Evolutionary conservation across 2,888 invertebrate genomes (phyloP).

Genomic region (Xanthorhoe designata): DNA sequence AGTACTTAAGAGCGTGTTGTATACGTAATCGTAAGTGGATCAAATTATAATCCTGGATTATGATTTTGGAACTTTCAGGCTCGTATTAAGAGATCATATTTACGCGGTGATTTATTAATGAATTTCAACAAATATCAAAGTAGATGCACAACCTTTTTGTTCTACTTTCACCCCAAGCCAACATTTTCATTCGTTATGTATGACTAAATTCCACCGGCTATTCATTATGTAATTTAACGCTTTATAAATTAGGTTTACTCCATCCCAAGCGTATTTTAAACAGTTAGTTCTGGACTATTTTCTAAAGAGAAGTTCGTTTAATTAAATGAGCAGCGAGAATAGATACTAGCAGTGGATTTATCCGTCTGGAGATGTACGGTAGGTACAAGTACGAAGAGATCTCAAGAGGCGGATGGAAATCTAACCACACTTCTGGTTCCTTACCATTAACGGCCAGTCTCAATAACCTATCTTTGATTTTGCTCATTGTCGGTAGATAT

Average conservation of each 20-base stretch:
- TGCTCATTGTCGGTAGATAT: too few species aligned
- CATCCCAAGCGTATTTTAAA: constrained; percentile 60
- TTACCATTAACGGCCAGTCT: neutral
- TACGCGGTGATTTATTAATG: too few species aligned
- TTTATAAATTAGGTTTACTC: constrained; percentile 66
- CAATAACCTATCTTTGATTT: too few species aligned
- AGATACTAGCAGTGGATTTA: neutral
- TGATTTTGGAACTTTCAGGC: too few species aligned
- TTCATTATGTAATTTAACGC: constrained; percentile 70
- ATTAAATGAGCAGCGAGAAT: constrained; percentile 9
- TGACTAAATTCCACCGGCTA: constrained; percentile 61
- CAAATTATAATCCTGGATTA: too few species aligned
- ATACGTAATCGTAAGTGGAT: too few species aligned
- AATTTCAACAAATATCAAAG: neutral
- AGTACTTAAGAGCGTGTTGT: neutral
- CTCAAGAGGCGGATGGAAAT: neutral
- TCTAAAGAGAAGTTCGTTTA: constrained; percentile 46
- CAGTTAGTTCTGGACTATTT: constrained; percentile 54
- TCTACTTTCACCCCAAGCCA: neutral
- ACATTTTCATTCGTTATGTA: constrained; percentile 58
- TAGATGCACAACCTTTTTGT: constrained; percentile 4
- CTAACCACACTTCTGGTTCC: neutral
- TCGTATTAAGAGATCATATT: too few species aligned
- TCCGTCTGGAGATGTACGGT: neutral
- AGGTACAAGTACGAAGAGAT: neutral